phyloP scores from a whole-genome alignment of 2,888 invertebrate species.

The Stenoptilia bipunctidactyla region DNA sequence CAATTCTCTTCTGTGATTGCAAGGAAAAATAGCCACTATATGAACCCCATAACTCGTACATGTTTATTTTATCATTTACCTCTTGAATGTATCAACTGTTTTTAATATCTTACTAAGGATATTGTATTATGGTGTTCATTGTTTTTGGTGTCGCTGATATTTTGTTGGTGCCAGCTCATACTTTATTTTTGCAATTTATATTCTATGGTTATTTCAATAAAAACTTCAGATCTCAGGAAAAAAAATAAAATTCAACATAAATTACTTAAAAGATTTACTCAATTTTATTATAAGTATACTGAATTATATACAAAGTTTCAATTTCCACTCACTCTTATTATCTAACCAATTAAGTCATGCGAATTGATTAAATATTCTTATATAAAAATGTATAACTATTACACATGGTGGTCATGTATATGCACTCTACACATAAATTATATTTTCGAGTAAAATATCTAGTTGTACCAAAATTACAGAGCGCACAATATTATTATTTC shows the following conservation, averaged over 20 bases:
- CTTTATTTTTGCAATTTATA: not conserved
- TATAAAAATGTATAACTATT: constrained; percentile 38
- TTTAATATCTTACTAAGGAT: no score
- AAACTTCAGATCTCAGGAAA: constrained; percentile 66
- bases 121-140: constrained; percentile 1
- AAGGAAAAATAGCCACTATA: no score
- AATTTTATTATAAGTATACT: constrained; percentile 50
- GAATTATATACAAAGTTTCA: constrained; percentile 64
- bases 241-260: constrained; percentile 58
- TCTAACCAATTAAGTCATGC: constrained; percentile 63
- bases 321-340: constrained; percentile 59
- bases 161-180: constrained; percentile 14
- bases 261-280: constrained; percentile 68
- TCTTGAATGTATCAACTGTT: no score
- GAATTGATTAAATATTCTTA: constrained; percentile 63
- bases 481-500: not conserved
- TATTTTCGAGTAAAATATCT: constrained; percentile 34
- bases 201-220: not conserved
- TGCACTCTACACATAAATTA: constrained; percentile 37
- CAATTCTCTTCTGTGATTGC: not conserved
- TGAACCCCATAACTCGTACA: no score
- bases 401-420: constrained; percentile 46
- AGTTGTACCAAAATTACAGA: constrained; percentile 45
- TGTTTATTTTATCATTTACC: no score
- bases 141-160: constrained; percentile 8